Evolutionary conservation across 2,888 invertebrate species (phyloP), one percentile per base, ranked within the genome.

Genomic region (Pachliopta kotzebuea): DNA sequence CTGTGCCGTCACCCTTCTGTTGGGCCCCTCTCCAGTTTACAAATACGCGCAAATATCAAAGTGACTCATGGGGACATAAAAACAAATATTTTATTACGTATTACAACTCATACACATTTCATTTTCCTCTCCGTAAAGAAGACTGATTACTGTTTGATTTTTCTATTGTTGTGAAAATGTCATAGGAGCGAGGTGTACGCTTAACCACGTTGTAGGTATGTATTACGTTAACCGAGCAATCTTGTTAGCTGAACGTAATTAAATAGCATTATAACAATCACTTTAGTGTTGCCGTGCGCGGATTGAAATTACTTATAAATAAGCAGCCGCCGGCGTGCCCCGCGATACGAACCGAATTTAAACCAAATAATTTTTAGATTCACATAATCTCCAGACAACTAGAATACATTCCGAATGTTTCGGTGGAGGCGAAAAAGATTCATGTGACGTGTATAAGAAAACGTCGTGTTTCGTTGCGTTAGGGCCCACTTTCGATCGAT

Each of bases 401-500:
- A 45, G n/a, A 61, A 58, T 61, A 57, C 20, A 45, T n/a, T 45
- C 8, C n/a, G 18, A 58, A 54, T 54, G 18, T 17, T 42, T 31
- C 11, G 20, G 52, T 11, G 17, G 17, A 21, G 42, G 53, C 21
- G 37, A 52, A 37, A 42, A 56, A 42, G 37, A n/a, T 17, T n/a
- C 24, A 45, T 20, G 60, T 17, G 29, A 42, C 26, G 29, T 29
- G 54, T 14, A 53, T 55, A 7, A 57, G 78, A 74, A 57, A 73
- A 67, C 63, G 65, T 61, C 72, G 71, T 81, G 67, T 42, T 42
- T 11, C 58, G 45, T 61, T 20, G 66, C 45, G 58, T 73, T 77
- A 88, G 75, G 75, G 83, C 69, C 67, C 68, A 75, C 70, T 80
- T 82, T 84, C 62, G 68, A 65, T 70, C 74, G 76, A 75, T 76